These are phyloP conservation scores for Heteropelma amictum DNA, from an alignment of 2,888 invertebrate species.

Conservation along the genomic window DNA sequence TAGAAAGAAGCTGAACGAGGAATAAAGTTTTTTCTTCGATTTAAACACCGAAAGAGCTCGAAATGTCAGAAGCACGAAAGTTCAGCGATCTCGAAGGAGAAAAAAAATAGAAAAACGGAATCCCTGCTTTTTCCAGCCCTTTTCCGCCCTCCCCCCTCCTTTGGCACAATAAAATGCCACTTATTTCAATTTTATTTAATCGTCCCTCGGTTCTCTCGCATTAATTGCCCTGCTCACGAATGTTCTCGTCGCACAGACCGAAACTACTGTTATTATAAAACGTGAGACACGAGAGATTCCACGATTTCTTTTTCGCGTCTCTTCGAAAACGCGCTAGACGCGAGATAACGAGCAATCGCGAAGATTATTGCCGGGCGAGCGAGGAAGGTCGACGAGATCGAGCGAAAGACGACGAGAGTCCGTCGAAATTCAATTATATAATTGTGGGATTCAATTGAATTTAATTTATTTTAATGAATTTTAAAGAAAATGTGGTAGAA, in stretches of 20 bases:
- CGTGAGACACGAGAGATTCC: background rate
- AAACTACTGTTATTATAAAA: conserved; percentile 44
- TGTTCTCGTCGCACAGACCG: background rate
- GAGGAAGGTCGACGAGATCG: background rate
- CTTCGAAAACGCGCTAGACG: background rate
- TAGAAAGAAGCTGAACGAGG: background rate
- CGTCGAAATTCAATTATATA: too few relatives aligned
- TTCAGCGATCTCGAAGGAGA: conserved; percentile 5
- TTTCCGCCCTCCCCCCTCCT: conserved; percentile 40
- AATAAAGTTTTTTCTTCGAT: conserved; percentile 4
- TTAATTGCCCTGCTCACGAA: conserved; percentile 30
- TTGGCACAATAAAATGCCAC: conserved; percentile 15
- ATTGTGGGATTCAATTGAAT: too few relatives aligned
- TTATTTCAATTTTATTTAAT: conserved; percentile 16
- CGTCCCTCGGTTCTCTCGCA: conserved; percentile 5
- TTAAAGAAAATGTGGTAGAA: too few relatives aligned
- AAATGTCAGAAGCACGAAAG: conserved; percentile 24
- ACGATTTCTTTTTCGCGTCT: conserved; percentile 11
- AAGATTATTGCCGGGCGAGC: conserved; percentile 20
- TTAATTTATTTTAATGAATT: too few relatives aligned
- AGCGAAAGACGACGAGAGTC: too few relatives aligned
- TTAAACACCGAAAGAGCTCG: conserved; percentile 12
- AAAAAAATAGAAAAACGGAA: too few relatives aligned
- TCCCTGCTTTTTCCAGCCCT: too few relatives aligned
- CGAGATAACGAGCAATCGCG: conserved; percentile 14